Evolutionary conservation across 2,113 vertebrate species (phyloP), one percentile per base, ranked within the genome.

Genomic region (Gallinago media): DNA sequence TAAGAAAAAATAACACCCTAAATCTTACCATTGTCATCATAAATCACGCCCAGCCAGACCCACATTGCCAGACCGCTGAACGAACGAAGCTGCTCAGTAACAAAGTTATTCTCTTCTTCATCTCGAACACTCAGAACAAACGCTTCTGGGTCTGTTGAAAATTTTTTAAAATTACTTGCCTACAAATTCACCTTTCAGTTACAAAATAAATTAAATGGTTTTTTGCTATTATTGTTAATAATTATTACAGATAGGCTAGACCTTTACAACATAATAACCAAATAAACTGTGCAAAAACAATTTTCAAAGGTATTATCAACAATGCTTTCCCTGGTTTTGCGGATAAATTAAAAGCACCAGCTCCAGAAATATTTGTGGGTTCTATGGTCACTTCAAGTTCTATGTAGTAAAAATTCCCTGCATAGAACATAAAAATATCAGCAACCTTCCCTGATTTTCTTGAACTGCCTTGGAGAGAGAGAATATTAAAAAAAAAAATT

Each of bases 21-120:
- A 21, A 85, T 97, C 98, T 97, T 98, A 99, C 99, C 98, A 3
- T 55, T 94, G 15, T 85, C 47, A 61, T 99, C 98, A 84, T 98
- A 98, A 97, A 96, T 96, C 70, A 99, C 59, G 46, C 99, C 99
- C 78, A 99, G 96, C 98, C 99, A 98, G 27, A 99, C 98, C 98
- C 98, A 99, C 5, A 95, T 96, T 26, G 98, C 99, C 94, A 99
- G 92, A 40, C 97, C 97, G 12, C 97, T 95, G 95, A 98, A 99
- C 1, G 98, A 97, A 18, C 92, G 49, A 52, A 99, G 98, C 73
- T 99, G 98, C 46, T 98, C 96, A 62, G 61, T 97, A 82, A 99
- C 96, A 56, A 99, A 99, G 47, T 97, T 78, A 68, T 99, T 99
- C 96, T 99, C 99, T 29, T 98, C 95, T 75, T 98, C 98, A 92